Conservation (phyloP, 1,140 invertebrate genomes). For the Lordiphosa stackelbergi region DNA sequence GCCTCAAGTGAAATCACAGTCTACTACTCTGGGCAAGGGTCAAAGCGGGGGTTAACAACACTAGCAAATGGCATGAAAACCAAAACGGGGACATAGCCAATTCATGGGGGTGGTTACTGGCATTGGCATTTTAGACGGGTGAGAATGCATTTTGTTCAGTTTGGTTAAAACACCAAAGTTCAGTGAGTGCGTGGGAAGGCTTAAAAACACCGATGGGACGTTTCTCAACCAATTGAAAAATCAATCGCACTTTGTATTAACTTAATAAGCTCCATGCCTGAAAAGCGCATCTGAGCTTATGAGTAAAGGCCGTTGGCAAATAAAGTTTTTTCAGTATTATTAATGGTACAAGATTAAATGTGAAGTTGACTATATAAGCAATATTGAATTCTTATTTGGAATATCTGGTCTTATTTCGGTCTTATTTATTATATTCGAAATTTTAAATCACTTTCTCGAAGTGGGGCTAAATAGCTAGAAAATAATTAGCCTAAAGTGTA, state of each 20-base stretch:
- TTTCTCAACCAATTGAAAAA: constrained; percentile 32
- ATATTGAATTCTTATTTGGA: too few species aligned
- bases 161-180: constrained; percentile 56
- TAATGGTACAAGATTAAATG: too few species aligned
- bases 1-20: constrained; percentile 64
- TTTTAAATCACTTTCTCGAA: too few species aligned
- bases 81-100: constrained; percentile 30
- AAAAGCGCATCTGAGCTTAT: too few species aligned
- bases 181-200: constrained; percentile 67
- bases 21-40: constrained; percentile 49
- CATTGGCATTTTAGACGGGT: constrained; percentile 57
- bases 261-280: too few species aligned
- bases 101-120: constrained; percentile 13
- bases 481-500: too few species aligned
- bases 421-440: too few species aligned
- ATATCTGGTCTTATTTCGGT: too few species aligned
- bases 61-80: constrained; percentile 18
- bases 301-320: too few species aligned
- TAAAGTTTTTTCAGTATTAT: too few species aligned
- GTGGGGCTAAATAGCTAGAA: too few species aligned
- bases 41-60: constrained; percentile 50
- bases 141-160: constrained; percentile 42
- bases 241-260: constrained; percentile 26
- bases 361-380: too few species aligned
- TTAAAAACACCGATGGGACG: constrained; percentile 25